phyloP scores from a whole-genome alignment of 2,113 vertebrate genomes.

The Carassius carassius region DNA sequence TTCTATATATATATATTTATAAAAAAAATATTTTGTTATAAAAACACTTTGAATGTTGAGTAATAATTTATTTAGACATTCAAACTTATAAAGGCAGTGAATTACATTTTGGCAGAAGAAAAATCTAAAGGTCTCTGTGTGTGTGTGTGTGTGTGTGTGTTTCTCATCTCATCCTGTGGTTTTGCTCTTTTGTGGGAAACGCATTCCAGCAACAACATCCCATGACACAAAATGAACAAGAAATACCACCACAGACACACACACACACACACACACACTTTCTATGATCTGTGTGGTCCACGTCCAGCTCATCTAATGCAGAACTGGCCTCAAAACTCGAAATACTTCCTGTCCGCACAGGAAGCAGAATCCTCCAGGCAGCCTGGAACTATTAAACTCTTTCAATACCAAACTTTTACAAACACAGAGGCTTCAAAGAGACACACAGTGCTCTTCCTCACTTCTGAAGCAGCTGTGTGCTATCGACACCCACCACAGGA shows the following conservation, averaged over 20 bases:
- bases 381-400: constrained; percentile 11
- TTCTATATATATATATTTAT: no score
- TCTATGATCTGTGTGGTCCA: constrained; percentile 18
- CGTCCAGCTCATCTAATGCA: constrained; percentile 7
- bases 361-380: constrained; percentile 31
- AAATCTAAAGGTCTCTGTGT: background rate
- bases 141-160: background rate
- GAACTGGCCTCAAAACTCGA: constrained; percentile 20
- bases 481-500: constrained; percentile 36
- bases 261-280: no score
- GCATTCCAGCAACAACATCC: constrained; percentile 26
- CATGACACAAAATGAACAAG: constrained; percentile 1
- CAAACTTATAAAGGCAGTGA: background rate
- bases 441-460: constrained; percentile 21
- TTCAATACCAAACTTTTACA: constrained; percentile 5
- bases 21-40: no score
- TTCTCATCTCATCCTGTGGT: background rate
- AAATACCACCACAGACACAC: background rate
- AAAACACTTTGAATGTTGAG: background rate
- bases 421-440: constrained; percentile 14
- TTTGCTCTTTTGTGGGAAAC: background rate
- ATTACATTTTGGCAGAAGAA: background rate
- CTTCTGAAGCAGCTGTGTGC: constrained; percentile 28
- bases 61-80: background rate
- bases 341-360: constrained; percentile 34